phyloP scores from a whole-genome alignment of 1,140 invertebrate genomes.

The Bacillus rossius region DNA sequence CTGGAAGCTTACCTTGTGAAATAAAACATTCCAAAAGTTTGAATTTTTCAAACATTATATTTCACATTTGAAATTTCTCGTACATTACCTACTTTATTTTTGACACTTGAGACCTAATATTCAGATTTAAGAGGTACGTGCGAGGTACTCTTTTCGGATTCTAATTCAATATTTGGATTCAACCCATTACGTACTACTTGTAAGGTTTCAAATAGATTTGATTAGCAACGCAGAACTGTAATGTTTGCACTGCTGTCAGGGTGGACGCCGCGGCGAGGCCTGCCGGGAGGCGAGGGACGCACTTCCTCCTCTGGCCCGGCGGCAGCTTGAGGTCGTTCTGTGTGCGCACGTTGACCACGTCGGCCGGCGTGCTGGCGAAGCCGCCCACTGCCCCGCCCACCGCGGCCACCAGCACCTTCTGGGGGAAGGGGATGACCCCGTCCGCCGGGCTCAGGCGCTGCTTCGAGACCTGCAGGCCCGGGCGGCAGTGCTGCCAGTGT shows the following conservation, averaged over 20 bases:
- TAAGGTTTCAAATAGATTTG: neutral
- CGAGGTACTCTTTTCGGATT: too few species aligned
- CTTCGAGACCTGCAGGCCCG: constrained; percentile 1
- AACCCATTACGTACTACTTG: neutral
- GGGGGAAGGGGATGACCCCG: constrained; percentile 1
- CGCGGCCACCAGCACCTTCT: constrained; percentile 60
- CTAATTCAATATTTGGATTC: neutral
- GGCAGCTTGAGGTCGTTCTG: constrained; percentile 98
- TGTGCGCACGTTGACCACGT: constrained; percentile 98
- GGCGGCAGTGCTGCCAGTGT: too few species aligned
- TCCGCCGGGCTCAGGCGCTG: constrained; percentile 7
- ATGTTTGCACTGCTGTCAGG: too few species aligned
- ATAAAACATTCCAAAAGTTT: too few species aligned
- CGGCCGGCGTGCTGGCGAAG: constrained; percentile 89
- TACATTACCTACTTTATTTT: too few species aligned
- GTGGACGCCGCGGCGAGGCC: too few species aligned
- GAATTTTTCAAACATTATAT: too few species aligned
- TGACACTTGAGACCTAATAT: neutral
- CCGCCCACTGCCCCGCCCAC: constrained; percentile 84
- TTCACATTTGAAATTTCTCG: too few species aligned
- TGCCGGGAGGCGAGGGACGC: too few species aligned
- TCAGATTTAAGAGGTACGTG: neutral
- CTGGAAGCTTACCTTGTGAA: too few species aligned
- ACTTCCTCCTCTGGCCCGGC: constrained; percentile 86
- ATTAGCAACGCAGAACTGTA: too few species aligned